Base-by-base conservation (phyloP, 2,113 vertebrate genomes). In the Paracanthobrama guichenoti region DNA sequence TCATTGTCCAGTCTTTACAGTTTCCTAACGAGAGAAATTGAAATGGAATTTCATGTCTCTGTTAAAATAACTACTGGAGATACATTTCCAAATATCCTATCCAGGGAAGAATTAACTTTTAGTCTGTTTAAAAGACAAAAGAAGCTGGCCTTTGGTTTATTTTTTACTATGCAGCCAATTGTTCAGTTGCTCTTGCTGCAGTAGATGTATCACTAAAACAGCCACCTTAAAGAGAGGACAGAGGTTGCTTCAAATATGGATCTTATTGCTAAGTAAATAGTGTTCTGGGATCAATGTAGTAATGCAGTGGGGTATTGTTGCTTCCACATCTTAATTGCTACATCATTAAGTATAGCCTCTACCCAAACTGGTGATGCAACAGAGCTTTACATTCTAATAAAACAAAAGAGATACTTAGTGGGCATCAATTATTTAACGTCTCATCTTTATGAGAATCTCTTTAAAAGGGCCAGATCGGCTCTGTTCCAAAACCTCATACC, bases 341-440 rank as follows among this genome's bases (percentile, higher is more conserved):
- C 31, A 78, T 24, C 75, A 77, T 77, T 59, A 78, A 78, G 31
- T 78, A 78, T 42, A 60, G 4, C 31, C 75, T 59, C 75, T 59
- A 59, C 55, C 8, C 55, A 59, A 53, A 24, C 53, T 78, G 75
- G 59, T n/a, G 22, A 59, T 59, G 31, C 22, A 77, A 59, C 71
- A 74, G 53, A 59, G 53, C 31, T 77, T 57, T 39, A 57, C 74
- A n/a, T 77, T 77, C 31, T 59, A 59, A 59, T 39, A 77, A 59
- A 77, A 77, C 22, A 10, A 57, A 76, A 59, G 28, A 77, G 20
- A 16, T 77, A 1, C 31, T 24, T 77, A 42, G 22, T 59, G 31
- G 20, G 39, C 31, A 77, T 77, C 6, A 39, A 77, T 77, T 77
- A 59, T 77, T 59, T n/a, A 77, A 59, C 6, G 3, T 42, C 20